phyloP scores from a whole-genome alignment of 2,888 invertebrate genomes.

The Bugulina stolonifera region DNA sequence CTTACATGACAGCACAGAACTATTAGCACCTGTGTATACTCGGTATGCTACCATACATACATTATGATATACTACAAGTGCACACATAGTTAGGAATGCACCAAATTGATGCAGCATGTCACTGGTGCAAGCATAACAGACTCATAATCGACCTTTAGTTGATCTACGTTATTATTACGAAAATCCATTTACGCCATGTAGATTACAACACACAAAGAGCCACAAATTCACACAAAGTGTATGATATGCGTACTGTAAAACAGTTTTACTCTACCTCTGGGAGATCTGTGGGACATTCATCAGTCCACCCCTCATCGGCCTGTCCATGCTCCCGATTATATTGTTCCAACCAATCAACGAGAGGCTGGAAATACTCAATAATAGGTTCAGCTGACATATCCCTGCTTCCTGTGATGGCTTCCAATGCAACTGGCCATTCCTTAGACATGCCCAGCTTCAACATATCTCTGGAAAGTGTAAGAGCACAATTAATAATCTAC shows the following conservation, averaged over 20 bases:
- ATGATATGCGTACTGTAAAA: no score
- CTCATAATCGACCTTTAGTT: not conserved
- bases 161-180: no score
- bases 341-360: slow-evolving; percentile 70
- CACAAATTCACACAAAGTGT: no score
- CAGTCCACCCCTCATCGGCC: slow-evolving; percentile 1
- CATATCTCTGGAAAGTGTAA: slow-evolving; percentile 18
- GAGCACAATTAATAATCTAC: no score
- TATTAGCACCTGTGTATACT: no score
- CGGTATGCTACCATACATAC: no score
- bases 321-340: not conserved
- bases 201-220: no score
- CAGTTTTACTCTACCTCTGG: slow-evolving; percentile 29
- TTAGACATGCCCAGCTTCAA: slow-evolving; percentile 38
- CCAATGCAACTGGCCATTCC: slow-evolving; percentile 66
- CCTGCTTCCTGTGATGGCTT: slow-evolving; percentile 65
- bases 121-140: not conserved
- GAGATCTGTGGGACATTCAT: slow-evolving; percentile 9
- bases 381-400: slow-evolving; percentile 71
- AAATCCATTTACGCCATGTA: no score
- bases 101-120: no score
- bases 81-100: no score
- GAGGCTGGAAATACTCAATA: slow-evolving; percentile 74
- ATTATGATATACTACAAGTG: no score
- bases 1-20: no score